phyloP scores from a whole-genome alignment of 2,888 invertebrate species.

The Chaetogeoica ovagalla region DNA sequence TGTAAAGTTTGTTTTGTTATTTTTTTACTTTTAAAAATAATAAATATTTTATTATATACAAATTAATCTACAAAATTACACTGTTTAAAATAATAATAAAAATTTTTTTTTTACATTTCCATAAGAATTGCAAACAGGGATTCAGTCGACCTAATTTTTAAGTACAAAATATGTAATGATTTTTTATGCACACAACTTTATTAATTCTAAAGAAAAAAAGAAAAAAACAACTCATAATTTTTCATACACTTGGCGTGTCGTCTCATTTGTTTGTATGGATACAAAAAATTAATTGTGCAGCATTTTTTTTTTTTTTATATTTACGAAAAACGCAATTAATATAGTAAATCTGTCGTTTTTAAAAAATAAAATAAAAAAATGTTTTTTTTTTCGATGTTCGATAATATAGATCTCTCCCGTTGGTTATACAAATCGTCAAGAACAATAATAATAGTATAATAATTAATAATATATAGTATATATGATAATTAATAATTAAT shows the following conservation, averaged over 20 bases:
- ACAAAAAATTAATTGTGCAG: too few relatives aligned
- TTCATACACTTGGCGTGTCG: too few relatives aligned
- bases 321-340: too few relatives aligned
- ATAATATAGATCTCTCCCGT: too few relatives aligned
- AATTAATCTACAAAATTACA: constrained; percentile 52
- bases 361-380: neutral
- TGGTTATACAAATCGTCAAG: too few relatives aligned
- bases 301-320: too few relatives aligned
- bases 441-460: too few relatives aligned
- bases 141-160: constrained; percentile 51
- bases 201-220: constrained; percentile 17
- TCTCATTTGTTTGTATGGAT: too few relatives aligned
- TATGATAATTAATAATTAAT: too few relatives aligned
- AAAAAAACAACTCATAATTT: neutral
- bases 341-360: too few relatives aligned
- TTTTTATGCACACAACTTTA: neutral
- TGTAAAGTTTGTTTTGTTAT: constrained; percentile 29
- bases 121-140: constrained; percentile 42
- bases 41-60: constrained; percentile 42
- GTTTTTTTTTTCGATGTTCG: too few relatives aligned
- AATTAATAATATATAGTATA: too few relatives aligned
- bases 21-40: constrained; percentile 28
- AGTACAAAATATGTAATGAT: constrained; percentile 35
- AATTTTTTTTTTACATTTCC: constrained; percentile 32
- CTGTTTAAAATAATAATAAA: neutral